Percentiles rank a stretch among this genome's conserved stretches.
Evolutionary conservation across 2,888 invertebrate genomes (phyloP).

Genomic region (Argyresthia goedartella): DNA sequence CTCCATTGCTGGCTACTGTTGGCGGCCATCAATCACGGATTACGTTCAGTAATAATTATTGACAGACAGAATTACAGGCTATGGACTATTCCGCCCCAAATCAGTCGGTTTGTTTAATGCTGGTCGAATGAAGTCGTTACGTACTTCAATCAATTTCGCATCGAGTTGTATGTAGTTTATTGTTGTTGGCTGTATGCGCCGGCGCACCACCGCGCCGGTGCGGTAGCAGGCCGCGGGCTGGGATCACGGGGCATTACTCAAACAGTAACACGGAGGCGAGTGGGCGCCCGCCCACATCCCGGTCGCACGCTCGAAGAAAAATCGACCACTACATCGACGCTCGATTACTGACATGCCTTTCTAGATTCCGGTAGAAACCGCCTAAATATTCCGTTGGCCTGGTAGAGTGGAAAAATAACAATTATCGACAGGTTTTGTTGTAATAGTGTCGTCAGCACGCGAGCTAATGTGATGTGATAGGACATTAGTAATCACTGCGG

Average conservation of each 20-base stretch:
- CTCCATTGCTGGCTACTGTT: slow-evolving; percentile 44
- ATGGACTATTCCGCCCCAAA: slow-evolving; percentile 25
- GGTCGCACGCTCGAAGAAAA: slow-evolving; percentile 18
- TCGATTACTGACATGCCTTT: neutral
- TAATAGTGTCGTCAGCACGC: neutral
- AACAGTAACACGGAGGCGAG: neutral
- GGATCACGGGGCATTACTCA: neutral
- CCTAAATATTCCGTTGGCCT: slow-evolving; percentile 5
- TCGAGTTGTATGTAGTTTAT: neutral
- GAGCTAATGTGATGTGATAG: neutral
- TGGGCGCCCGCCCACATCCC: neutral
- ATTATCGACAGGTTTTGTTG: slow-evolving; percentile 17
- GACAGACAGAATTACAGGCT: slow-evolving; percentile 38
- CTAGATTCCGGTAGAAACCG: neutral
- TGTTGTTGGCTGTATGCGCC: neutral
- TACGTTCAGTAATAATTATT: slow-evolving; percentile 55
- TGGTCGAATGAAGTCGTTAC: neutral
- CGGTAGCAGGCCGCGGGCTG: neutral
- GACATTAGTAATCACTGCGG: slow-evolving; percentile 6
- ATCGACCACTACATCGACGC: slow-evolving; percentile 14
- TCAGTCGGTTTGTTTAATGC: slow-evolving; percentile 19
- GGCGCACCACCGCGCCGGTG: neutral
- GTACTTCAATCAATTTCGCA: neutral
- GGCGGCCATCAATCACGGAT: slow-evolving; percentile 56
- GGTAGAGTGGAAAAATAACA: slow-evolving; percentile 38